These are phyloP conservation scores for Leucophenga montana DNA, from an alignment of 2,888 invertebrate species.

Conservation along the genomic window DNA sequence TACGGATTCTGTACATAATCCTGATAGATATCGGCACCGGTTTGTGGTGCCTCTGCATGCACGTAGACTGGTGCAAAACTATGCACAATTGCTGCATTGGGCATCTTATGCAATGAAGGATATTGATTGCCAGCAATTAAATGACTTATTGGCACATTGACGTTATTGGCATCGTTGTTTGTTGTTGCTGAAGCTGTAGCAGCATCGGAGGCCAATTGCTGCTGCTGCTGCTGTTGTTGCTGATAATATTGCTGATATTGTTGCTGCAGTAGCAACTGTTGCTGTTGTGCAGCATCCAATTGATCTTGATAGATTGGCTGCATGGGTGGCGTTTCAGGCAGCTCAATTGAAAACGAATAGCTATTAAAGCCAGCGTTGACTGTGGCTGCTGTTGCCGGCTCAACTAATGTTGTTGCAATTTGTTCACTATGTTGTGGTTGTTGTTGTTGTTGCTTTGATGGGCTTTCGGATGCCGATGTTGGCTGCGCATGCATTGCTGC, in stretches of 20 bases:
- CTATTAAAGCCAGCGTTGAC: constrained; percentile 42
- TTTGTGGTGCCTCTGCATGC: constrained; percentile 46
- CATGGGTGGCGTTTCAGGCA: constrained; percentile 62
- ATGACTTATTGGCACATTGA: constrained; percentile 69
- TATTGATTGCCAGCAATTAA: constrained; percentile 65
- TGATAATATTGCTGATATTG: constrained; percentile 49
- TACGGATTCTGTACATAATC: constrained; percentile 73
- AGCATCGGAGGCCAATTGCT: constrained; percentile 27
- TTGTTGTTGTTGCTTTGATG: constrained; percentile 19
- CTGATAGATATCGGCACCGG: constrained; percentile 68
- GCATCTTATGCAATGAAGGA: constrained; percentile 66
- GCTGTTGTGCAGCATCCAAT: constrained; percentile 42
- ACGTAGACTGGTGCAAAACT: constrained; percentile 69
- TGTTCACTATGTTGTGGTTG: background rate
- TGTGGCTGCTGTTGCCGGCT: constrained; percentile 24
- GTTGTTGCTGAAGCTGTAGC: constrained; percentile 24
- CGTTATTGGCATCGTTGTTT: constrained; percentile 27
- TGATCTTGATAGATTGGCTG: constrained; percentile 35
- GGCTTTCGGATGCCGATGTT: constrained; percentile 32
- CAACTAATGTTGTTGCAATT: background rate
- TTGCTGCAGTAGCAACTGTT: constrained; percentile 46
- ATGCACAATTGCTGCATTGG: constrained; percentile 68
- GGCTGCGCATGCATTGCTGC: constrained; percentile 44
- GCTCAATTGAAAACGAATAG: constrained; percentile 68
- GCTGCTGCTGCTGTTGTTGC: constrained; percentile 39